phyloP scores from a whole-genome alignment of 2,888 invertebrate species.

The Apotomis capreana region DNA sequence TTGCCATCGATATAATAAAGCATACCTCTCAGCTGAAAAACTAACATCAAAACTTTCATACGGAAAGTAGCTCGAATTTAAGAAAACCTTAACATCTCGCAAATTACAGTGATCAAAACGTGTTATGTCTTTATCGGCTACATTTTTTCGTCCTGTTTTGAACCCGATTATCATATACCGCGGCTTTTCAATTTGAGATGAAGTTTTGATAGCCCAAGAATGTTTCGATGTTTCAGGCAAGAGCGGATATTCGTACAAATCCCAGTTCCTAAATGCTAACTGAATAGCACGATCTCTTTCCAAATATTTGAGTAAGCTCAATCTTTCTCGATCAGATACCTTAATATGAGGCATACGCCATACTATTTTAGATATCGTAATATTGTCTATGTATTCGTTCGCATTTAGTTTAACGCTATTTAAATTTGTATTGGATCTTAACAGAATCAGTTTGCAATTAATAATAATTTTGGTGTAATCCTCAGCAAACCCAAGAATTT shows the following conservation, averaged over 20 bases:
- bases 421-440: neutral
- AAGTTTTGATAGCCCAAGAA: slow-evolving; percentile 55
- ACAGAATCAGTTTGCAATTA: neutral
- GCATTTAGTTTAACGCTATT: slow-evolving; percentile 9
- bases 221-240: slow-evolving; percentile 53
- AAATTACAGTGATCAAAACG: slow-evolving; percentile 17
- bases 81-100: slow-evolving; percentile 17
- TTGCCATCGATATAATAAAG: too few relatives aligned
- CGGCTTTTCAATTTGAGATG: slow-evolving; percentile 58
- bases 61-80: slow-evolving; percentile 13
- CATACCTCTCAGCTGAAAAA: slow-evolving; percentile 6
- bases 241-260: slow-evolving; percentile 57
- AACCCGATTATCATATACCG: slow-evolving; percentile 51
- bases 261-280: slow-evolving; percentile 56
- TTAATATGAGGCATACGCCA: slow-evolving; percentile 9
- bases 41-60: slow-evolving; percentile 14
- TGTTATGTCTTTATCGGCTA: neutral
- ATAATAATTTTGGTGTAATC: neutral
- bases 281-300: slow-evolving; percentile 52
- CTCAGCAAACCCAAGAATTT: slow-evolving; percentile 1
- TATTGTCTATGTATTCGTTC: slow-evolving; percentile 3
- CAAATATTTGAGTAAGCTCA: slow-evolving; percentile 27
- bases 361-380: neutral
- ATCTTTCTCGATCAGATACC: slow-evolving; percentile 1
- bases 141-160: slow-evolving; percentile 3